Evolutionary conservation across 2,888 invertebrate species (phyloP).

Genomic region (Drosophila nr. medialis): DNA sequence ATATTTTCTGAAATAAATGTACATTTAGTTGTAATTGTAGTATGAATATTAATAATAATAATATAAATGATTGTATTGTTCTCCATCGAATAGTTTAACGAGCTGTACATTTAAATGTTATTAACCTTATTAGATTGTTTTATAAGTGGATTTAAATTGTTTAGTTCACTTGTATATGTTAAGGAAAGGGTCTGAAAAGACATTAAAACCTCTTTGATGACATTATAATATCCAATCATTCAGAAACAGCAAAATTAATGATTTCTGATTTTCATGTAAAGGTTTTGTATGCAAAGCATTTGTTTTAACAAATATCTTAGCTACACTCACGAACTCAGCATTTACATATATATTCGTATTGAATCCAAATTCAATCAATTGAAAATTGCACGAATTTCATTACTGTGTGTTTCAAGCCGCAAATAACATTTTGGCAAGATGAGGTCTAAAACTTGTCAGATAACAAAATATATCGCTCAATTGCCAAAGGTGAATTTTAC

Average conservation of each 20-base stretch:
- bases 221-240: neutral
- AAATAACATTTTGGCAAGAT: neutral
- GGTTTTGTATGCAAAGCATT: neutral
- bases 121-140: neutral
- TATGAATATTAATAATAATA: neutral
- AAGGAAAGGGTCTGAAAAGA: no score
- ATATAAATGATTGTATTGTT: neutral
- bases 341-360: neutral
- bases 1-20: neutral
- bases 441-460: neutral
- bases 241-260: neutral
- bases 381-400: neutral
- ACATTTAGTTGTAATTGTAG: neutral
- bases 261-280: neutral
- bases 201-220: no score
- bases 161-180: neutral
- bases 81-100: neutral
- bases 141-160: no score
- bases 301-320: neutral
- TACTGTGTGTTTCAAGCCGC: neutral
- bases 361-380: neutral
- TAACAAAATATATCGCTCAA: neutral
- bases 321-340: neutral
- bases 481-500: no score
- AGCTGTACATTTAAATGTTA: neutral